These are phyloP conservation scores for Cryptocephalus primarius DNA, from an alignment of 2,888 invertebrate species.

Conservation along the genomic window DNA sequence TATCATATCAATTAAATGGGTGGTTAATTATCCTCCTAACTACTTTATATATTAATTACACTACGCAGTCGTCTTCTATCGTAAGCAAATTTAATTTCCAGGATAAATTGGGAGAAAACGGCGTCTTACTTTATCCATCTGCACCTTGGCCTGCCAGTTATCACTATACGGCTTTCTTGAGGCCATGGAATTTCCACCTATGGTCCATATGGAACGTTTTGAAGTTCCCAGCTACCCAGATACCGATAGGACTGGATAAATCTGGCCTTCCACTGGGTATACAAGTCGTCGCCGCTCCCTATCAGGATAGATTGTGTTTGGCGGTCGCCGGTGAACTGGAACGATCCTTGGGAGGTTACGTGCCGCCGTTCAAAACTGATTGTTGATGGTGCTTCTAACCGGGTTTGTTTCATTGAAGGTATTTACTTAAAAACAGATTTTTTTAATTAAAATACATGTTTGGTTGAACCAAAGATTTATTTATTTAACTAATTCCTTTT, in stretches of 20 bases:
- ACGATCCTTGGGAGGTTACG: constrained; percentile 59
- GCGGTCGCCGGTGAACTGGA: constrained; percentile 65
- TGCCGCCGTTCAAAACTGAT: constrained; percentile 39
- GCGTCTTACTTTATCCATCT: constrained; percentile 74
- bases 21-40: no score
- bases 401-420: no score
- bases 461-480: no score
- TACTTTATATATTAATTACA: no score
- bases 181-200: constrained; percentile 76
- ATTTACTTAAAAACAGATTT: no score
- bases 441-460: no score
- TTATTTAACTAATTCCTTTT: no score
- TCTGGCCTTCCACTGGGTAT: constrained; percentile 69
- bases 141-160: constrained; percentile 70
- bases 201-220: constrained; percentile 79
- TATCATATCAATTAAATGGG: no score
- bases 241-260: constrained; percentile 60
- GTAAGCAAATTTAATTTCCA: constrained; percentile 28
- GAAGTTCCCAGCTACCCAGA: constrained; percentile 72
- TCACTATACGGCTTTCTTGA: constrained; percentile 66
- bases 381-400: no score
- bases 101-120: constrained; percentile 62
- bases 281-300: constrained; percentile 63
- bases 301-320: constrained; percentile 60
- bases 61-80: no score